Base-by-base conservation (phyloP, 2,888 invertebrate genomes). In the Urechis unicinctus region DNA sequence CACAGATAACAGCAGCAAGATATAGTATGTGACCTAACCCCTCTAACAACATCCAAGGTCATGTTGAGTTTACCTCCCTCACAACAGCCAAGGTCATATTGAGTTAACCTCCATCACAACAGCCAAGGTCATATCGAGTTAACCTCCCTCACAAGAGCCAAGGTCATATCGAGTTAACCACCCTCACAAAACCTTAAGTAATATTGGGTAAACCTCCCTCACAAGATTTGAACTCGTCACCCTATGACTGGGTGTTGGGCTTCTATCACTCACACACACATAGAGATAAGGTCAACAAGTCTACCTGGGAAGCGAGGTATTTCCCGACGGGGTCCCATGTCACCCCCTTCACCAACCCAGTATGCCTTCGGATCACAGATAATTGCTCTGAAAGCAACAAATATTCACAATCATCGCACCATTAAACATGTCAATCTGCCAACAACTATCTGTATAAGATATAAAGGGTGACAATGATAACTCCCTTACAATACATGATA, bases 311-410 rank as follows among this genome's bases (percentile, higher is more conserved):
- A 0, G 97, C 95, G 57, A 99, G 80, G 75, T 93, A 97, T 79
- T 94, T 94, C 0, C 97, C 97, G 47, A 94, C 89, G 1, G 98
- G 98, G 81, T 98, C 98, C 96, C 97, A 98, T 3, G 94, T 88
- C 1, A 98, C 89, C 5, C 98, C 98, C 81, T 97, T 96, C 2
- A 97, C 96, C 63, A 96, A 83, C 0, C 95, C 92, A 45, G 73
- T 72, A 65, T 98, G 97, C 0, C 93, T 95, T 68, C 86, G 88
- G 9, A 97, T 81, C 9, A 88, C 87, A 13, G 88, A 86, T 2
- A 94, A 83, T 66, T 75, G 74, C 54, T 75, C 77, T 76, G 66
- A 45, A 45, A 21, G 9, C 9, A 13, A 36, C 9, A 36, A 36
- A 36, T 13, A 36, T 9, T 13, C 9, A 13, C 9, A 13, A 13